A percentile compares a stretch with the other conserved stretches of the same genome.
Evolutionary conservation across 2,113 vertebrate genomes (phyloP).

Genomic region (Lepus americanus): DNA sequence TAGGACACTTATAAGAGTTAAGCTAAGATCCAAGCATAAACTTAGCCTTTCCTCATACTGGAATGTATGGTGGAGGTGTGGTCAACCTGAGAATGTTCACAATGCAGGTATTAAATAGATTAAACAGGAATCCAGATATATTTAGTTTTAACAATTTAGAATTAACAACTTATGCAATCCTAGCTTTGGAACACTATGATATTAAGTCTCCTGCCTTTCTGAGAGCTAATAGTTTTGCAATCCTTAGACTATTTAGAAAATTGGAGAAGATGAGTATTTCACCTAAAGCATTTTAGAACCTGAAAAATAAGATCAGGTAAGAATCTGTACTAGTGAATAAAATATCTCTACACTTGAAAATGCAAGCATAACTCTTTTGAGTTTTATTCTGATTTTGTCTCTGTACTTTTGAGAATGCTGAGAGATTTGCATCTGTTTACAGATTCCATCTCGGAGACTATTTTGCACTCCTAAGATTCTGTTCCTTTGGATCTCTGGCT

Average conservation of each 20-base stretch:
- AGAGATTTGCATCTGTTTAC: slow-evolving; percentile 51
- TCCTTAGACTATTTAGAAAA: slow-evolving; percentile 27
- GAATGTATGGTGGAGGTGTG: not conserved
- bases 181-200: not conserved
- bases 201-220: not conserved
- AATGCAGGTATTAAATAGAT: not conserved
- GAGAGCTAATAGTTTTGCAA: not conserved
- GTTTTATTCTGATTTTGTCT: slow-evolving; percentile 54
- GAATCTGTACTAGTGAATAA: not conserved
- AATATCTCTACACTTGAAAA: not conserved
- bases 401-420: slow-evolving; percentile 25
- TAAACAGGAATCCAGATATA: slow-evolving; percentile 8
- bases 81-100: slow-evolving; percentile 24
- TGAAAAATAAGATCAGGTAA: not conserved
- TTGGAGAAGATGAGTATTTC: slow-evolving; percentile 32
- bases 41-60: not conserved
- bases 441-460: slow-evolving; percentile 43
- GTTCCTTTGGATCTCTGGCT: slow-evolving; percentile 40
- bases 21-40: not conserved
- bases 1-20: not conserved
- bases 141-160: slow-evolving; percentile 39
- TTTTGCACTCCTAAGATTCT: slow-evolving; percentile 60
- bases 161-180: not conserved
- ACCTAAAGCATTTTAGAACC: not conserved
- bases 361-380: not conserved